Evolutionary conservation across 2,797 vertebrate genomes (phyloP).

Genomic region (Eulemur coronatus): DNA sequence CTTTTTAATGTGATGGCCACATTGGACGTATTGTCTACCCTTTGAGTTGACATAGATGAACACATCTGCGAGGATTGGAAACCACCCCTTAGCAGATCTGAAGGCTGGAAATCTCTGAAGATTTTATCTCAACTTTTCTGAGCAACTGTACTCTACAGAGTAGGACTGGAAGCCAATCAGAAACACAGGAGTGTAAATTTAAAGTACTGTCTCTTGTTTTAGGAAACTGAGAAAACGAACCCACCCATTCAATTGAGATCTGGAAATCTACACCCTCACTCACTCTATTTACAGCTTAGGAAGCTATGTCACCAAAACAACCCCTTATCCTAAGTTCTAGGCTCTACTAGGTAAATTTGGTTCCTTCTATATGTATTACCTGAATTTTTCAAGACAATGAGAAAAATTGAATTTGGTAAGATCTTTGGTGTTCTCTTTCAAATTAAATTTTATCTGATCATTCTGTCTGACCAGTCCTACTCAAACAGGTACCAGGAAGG

Average conservation of each 20-base stretch:
- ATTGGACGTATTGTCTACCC: neutral
- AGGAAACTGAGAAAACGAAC: neutral
- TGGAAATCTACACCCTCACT: neutral
- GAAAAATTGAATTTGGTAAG: neutral
- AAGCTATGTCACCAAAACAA: neutral
- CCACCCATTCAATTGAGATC: neutral
- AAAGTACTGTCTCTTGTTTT: neutral
- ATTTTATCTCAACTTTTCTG: neutral
- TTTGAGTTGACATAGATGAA: neutral
- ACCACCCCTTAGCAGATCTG: neutral
- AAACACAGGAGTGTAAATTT: neutral
- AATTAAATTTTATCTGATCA: neutral
- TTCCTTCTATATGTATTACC: neutral
- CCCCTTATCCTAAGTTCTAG: neutral
- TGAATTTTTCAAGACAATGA: conserved; percentile 6
- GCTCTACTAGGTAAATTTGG: neutral
- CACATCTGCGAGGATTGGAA: neutral
- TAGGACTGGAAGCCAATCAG: neutral
- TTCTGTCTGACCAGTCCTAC: neutral
- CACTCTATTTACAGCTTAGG: neutral
- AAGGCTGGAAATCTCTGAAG: neutral
- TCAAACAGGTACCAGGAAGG: neutral
- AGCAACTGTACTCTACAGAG: neutral
- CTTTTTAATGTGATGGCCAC: neutral
- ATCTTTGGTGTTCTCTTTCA: neutral